Evolutionary conservation across 2,113 vertebrate species (phyloP).

Genomic region (Alosa alosa): DNA sequence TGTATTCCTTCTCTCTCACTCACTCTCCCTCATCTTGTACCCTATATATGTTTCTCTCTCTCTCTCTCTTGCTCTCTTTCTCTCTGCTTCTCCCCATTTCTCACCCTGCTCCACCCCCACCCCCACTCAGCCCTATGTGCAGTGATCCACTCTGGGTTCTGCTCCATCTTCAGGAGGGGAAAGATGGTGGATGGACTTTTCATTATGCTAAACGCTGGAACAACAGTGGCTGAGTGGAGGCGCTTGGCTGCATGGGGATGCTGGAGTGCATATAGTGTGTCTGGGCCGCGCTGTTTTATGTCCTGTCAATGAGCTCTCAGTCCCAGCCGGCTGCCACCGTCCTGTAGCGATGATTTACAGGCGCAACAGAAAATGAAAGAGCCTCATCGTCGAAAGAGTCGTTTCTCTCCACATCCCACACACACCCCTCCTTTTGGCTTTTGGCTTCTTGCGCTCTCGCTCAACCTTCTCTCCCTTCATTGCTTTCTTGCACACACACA

Average conservation of each 20-base stretch:
- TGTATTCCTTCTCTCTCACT: neutral
- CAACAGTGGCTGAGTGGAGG: constrained; percentile 19
- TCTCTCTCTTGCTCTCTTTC: constrained; percentile 39
- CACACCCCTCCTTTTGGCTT: neutral
- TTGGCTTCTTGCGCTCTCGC: constrained; percentile 12
- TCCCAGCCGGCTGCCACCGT: constrained; percentile 39
- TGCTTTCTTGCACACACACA: neutral
- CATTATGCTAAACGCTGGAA: constrained; percentile 44
- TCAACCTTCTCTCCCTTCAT: constrained; percentile 12
- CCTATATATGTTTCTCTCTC: neutral
- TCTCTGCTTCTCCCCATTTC: constrained; percentile 31
- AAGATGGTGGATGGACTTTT: constrained; percentile 40
- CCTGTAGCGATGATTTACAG: constrained; percentile 63
- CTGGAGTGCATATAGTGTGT: constrained; percentile 27
- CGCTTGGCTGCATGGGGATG: constrained; percentile 18
- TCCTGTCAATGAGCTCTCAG: constrained; percentile 62
- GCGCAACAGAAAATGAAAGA: constrained; percentile 38
- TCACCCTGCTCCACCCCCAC: neutral
- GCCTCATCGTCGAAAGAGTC: neutral
- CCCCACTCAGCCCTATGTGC: neutral
- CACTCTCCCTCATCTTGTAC: neutral
- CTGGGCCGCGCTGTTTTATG: constrained; percentile 61
- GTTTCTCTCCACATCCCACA: neutral
- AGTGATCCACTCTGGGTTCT: neutral
- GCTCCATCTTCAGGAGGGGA: constrained; percentile 21